Percentiles rank a stretch among this genome's conserved stretches.
phyloP scores from a whole-genome alignment of 2,113 vertebrate genomes.

The Semicossyphus pulcher region DNA sequence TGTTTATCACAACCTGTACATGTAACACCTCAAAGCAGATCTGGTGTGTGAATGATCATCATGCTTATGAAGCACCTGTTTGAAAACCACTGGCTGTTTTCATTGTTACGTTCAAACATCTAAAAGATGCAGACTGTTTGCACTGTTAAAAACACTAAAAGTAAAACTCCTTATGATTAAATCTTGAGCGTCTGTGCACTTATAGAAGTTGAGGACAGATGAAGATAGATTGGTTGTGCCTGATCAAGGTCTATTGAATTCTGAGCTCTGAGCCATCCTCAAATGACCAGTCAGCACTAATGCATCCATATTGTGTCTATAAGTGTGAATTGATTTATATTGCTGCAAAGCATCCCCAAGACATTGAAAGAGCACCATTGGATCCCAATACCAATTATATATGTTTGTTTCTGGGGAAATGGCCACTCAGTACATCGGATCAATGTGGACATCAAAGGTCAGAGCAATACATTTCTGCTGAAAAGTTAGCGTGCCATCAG shows the following conservation, averaged over 20 bases:
- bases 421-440: conserved; percentile 82
- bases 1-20: conserved; percentile 6
- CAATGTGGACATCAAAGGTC: conserved; percentile 84
- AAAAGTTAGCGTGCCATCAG: conserved; percentile 73
- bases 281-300: conserved; percentile 86
- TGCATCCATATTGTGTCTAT: conserved; percentile 86
- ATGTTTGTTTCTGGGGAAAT: conserved; percentile 85
- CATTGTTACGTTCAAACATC: neutral
- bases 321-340: conserved; percentile 88
- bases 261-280: conserved; percentile 74
- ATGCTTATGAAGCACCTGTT: conserved; percentile 58
- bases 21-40: too few species aligned
- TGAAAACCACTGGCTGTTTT: conserved; percentile 7
- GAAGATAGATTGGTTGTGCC: conserved; percentile 72
- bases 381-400: conserved; percentile 86
- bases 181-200: conserved; percentile 45
- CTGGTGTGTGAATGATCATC: too few species aligned
- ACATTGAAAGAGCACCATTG: conserved; percentile 81
- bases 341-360: conserved; percentile 80
- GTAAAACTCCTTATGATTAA: conserved; percentile 36
- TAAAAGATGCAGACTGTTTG: neutral
- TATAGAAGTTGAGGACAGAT: conserved; percentile 68
- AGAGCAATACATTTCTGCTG: conserved; percentile 80
- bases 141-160: neutral
- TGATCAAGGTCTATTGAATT: conserved; percentile 84